These are phyloP conservation scores for Rhincodon typus DNA, from an alignment of 2,797 vertebrate species.

Conservation along the genomic window DNA sequence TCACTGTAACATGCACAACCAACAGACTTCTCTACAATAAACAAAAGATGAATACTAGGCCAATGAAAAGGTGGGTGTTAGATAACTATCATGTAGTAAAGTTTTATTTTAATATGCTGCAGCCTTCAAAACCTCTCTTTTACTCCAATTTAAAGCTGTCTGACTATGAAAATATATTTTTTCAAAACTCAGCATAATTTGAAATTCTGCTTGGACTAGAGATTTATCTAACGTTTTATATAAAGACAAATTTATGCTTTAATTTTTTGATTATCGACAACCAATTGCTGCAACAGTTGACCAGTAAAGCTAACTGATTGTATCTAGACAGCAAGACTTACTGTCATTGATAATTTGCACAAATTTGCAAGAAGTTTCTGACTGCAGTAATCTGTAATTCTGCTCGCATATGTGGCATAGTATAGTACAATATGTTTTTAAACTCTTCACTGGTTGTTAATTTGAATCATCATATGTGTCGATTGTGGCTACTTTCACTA, in stretches of 20 bases:
- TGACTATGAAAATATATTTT: not conserved
- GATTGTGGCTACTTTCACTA: conserved; percentile 44
- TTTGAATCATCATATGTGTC: not conserved
- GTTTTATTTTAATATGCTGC: conserved; percentile 29
- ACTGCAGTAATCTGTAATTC: not conserved
- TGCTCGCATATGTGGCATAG: not conserved
- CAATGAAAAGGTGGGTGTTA: conserved; percentile 83
- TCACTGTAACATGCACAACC: conserved; percentile 87
- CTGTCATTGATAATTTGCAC: not conserved
- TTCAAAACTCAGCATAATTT: not conserved
- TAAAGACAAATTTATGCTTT: not conserved
- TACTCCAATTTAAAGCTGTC: not conserved
- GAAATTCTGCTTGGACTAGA: not conserved
- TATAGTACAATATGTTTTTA: not conserved
- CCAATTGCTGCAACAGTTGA: not conserved
- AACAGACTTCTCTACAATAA: conserved; percentile 94
- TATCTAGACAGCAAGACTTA: not conserved
- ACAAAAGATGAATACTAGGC: conserved; percentile 94
- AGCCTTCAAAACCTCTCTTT: not conserved
- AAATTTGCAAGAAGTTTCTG: not conserved
- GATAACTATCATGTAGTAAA: conserved; percentile 30
- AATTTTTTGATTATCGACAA: not conserved
- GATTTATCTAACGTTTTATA: not conserved
- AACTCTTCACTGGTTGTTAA: not conserved
- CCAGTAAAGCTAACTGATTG: not conserved